phyloP scores from a whole-genome alignment of 1,140 invertebrate species.

The Atta colombica region DNA sequence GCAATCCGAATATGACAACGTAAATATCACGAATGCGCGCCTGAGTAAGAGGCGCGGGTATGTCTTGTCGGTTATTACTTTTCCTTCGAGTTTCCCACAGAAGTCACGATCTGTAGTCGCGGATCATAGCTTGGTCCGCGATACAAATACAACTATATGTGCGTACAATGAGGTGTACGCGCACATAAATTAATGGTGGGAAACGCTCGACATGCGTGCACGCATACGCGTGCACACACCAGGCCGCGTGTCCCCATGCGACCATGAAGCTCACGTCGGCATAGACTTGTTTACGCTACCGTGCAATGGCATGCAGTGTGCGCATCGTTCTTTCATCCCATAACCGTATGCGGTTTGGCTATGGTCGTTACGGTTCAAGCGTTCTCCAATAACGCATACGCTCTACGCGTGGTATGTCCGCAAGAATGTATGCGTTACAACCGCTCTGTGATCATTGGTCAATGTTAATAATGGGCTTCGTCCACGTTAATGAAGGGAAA shows the following conservation, averaged over 20 bases:
- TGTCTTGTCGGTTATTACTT: conserved; percentile 76
- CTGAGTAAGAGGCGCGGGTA: conserved; percentile 30
- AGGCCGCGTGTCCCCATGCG: conserved; percentile 58
- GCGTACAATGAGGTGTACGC: conserved; percentile 62
- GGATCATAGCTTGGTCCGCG: conserved; percentile 82
- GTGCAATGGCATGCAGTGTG: conserved; percentile 54
- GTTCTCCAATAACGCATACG: conserved; percentile 82
- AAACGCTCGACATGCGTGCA: conserved; percentile 66
- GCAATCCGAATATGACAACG: conserved; percentile 49
- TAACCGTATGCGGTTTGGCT: conserved; percentile 83
- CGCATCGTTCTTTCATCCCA: conserved; percentile 80
- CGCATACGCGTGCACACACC: conserved; percentile 48
- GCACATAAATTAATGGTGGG: conserved; percentile 82
- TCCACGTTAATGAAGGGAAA: conserved; percentile 50
- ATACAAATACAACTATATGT: conserved; percentile 68
- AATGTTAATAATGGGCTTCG: conserved; percentile 70
- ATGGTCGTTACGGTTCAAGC: conserved; percentile 81
- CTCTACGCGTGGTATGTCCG: conserved; percentile 69
- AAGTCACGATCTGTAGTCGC: conserved; percentile 86
- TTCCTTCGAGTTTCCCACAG: conserved; percentile 85
- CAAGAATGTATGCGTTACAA: conserved; percentile 75
- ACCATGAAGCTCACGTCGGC: conserved; percentile 41
- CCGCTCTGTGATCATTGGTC: conserved; percentile 60
- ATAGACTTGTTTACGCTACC: conserved; percentile 60
- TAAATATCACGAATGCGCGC: conserved; percentile 63